A percentile compares a stretch with the other conserved stretches of the same genome.
phyloP scores from a whole-genome alignment of 2,797 vertebrate species.

The Smutsia gigantea region DNA sequence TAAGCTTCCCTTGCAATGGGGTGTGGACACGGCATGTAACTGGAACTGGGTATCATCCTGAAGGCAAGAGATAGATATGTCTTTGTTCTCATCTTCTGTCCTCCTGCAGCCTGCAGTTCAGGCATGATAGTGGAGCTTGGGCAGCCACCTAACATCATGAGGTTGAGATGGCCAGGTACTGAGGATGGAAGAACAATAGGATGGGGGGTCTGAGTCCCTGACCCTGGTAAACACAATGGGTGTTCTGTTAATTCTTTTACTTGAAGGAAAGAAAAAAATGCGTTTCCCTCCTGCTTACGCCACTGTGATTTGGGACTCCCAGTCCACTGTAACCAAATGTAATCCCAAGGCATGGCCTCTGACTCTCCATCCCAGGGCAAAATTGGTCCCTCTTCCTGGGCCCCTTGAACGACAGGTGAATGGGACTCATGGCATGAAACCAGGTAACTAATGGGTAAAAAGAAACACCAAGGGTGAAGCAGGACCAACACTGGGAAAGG shows the following conservation, averaged over 20 bases:
- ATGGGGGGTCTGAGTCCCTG: no score
- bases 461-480: not conserved
- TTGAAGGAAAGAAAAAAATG: not conserved
- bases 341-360: not conserved
- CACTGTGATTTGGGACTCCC: not conserved
- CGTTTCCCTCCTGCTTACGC: not conserved
- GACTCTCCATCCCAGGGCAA: rapidly evolving
- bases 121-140: not conserved
- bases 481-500: no score
- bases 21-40: not conserved
- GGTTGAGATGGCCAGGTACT: not conserved
- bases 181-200: not conserved
- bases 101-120: not conserved
- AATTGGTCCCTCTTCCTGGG: not conserved
- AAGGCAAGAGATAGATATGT: not conserved
- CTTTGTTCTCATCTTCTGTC: not conserved
- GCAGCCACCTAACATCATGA: not conserved
- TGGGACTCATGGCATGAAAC: not conserved
- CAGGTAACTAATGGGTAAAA: rapidly evolving
- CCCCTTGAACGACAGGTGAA: not conserved
- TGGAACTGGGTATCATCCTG: not conserved
- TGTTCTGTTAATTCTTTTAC: not conserved
- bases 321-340: no score
- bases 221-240: rapidly evolving
- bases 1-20: not conserved